Conservation (phyloP, 1,140 invertebrate genomes). For the Diachasmimorpha longicaudata region DNA sequence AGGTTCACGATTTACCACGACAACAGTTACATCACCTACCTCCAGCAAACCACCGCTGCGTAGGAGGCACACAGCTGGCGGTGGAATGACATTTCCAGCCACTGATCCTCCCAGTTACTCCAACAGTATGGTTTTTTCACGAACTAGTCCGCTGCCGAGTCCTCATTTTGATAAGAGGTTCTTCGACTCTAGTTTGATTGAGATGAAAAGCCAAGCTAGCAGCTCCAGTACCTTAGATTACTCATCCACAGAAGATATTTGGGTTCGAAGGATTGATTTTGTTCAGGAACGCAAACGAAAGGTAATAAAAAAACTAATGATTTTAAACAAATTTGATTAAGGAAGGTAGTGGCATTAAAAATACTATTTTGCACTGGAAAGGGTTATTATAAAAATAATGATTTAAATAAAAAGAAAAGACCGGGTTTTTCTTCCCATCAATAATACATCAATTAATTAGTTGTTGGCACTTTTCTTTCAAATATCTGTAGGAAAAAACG, state of each 20-base stretch:
- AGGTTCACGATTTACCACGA: conserved; percentile 50
- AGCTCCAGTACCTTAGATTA: conserved; percentile 70
- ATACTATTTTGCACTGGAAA: too few species aligned
- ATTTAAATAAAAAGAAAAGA: too few species aligned
- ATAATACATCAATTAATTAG: too few species aligned
- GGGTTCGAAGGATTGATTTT: conserved; percentile 69
- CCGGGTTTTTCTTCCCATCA: too few species aligned
- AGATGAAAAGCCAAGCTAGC: conserved; percentile 77
- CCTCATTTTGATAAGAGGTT: conserved; percentile 80
- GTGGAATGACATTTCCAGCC: conserved; percentile 58
- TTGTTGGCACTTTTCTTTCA: too few species aligned
- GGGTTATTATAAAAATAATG: too few species aligned
- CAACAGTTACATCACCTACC: conserved; percentile 54
- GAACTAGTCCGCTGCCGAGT: conserved; percentile 63
- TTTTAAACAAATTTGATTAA: too few species aligned
- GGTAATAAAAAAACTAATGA: conserved; percentile 38
- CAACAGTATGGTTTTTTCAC: conserved; percentile 58
- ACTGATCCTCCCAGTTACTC: conserved; percentile 59
- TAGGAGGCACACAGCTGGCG: conserved; percentile 55
- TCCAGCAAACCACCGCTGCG: conserved; percentile 53
- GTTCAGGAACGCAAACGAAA: conserved; percentile 54
- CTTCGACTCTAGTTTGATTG: conserved; percentile 80
- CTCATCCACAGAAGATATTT: conserved; percentile 71
- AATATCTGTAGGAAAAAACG: too few species aligned
- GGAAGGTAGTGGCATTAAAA: too few species aligned